Evolutionary conservation across 2,888 invertebrate genomes (phyloP).

Genomic region (Troides oblongomaculatus): DNA sequence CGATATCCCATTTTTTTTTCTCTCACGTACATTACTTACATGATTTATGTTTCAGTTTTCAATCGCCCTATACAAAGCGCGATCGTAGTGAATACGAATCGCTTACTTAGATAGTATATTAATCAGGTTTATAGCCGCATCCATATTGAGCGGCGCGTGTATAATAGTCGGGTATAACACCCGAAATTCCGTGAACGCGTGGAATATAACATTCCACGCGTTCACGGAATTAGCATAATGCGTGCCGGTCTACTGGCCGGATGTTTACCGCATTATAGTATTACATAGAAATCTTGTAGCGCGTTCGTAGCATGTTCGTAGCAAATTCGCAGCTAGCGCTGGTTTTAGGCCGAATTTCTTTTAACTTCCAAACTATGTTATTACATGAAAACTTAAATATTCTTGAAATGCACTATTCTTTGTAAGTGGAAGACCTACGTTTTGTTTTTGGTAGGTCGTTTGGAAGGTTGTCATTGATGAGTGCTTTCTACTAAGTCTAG

Average conservation of each 20-base stretch:
- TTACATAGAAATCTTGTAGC: neutral
- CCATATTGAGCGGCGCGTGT: slow-evolving; percentile 26
- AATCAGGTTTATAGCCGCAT: slow-evolving; percentile 27
- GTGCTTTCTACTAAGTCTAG: too few species aligned
- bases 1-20: neutral
- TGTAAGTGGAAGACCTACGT: too few species aligned
- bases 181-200: too few species aligned
- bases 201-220: slow-evolving; percentile 24
- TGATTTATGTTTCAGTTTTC: slow-evolving; percentile 4
- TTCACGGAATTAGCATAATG: slow-evolving; percentile 44
- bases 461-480: too few species aligned
- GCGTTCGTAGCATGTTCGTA: neutral
- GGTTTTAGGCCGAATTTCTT: neutral
- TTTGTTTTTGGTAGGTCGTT: too few species aligned
- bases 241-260: slow-evolving; percentile 39
- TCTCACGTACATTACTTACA: neutral
- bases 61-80: slow-evolving; percentile 3
- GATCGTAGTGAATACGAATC: slow-evolving; percentile 19
- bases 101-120: slow-evolving; percentile 23
- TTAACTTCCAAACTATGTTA: too few species aligned
- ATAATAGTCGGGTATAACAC: slow-evolving; percentile 25
- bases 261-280: slow-evolving; percentile 47
- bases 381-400: too few species aligned
- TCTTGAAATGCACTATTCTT: too few species aligned
- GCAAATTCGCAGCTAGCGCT: neutral